Percentiles rank a stretch among this genome's conserved stretches.
phyloP scores from a whole-genome alignment of 2,113 vertebrate genomes.

The Nibea albiflora region DNA sequence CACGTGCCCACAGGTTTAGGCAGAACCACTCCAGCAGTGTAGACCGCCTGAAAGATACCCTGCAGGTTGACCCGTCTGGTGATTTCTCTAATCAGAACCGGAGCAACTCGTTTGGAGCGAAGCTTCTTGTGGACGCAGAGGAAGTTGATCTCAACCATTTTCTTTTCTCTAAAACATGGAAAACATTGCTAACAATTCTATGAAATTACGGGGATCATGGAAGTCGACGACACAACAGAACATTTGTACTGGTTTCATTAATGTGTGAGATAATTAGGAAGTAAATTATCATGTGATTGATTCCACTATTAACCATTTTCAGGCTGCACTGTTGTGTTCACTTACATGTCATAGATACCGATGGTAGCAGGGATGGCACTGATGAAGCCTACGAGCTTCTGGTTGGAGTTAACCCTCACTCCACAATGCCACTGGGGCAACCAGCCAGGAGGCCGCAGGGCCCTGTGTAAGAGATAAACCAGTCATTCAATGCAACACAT shows the following conservation, averaged over 20 bases:
- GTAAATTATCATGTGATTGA: not conserved
- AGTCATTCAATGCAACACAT: not conserved
- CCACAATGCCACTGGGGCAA: slow-evolving; percentile 98
- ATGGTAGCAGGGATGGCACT: slow-evolving; percentile 96
- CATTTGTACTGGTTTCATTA: no score
- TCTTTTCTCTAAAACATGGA: slow-evolving; percentile 89
- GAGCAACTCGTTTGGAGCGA: slow-evolving; percentile 96
- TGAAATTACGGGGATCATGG: no score
- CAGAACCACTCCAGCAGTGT: slow-evolving; percentile 97
- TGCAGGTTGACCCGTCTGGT: slow-evolving; percentile 95
- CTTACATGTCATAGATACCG: slow-evolving; percentile 95
- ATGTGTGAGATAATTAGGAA: not conserved
- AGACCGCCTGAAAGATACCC: slow-evolving; percentile 98
- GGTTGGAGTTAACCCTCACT: slow-evolving; percentile 96
- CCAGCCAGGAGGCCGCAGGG: slow-evolving; percentile 97
- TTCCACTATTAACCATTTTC: not conserved
- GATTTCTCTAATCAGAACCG: slow-evolving; percentile 97
- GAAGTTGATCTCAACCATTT: slow-evolving; percentile 99
- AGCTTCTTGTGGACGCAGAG: slow-evolving; percentile 99
- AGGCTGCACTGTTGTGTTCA: not conserved
- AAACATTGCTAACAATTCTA: no score
- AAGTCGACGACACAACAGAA: not conserved
- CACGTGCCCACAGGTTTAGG: slow-evolving; percentile 98
- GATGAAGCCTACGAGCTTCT: slow-evolving; percentile 98
- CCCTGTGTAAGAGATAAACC: slow-evolving; percentile 80